Evolutionary conservation across 2,888 invertebrate species (phyloP).

Genomic region (Dioctria linearis): DNA sequence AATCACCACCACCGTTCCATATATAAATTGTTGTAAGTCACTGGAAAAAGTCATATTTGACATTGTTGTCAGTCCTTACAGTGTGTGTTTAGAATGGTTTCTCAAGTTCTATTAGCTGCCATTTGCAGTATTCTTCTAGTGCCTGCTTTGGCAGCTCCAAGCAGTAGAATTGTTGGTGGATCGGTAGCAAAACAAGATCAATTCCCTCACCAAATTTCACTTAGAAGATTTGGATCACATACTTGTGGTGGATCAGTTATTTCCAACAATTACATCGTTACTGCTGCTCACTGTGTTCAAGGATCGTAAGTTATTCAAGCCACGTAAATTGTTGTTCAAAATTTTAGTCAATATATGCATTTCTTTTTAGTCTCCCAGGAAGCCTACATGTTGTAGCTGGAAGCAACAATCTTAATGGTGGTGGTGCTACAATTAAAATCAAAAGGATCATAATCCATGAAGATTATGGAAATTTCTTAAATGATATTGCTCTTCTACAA

Average conservation of each 20-base stretch:
- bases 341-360: background rate
- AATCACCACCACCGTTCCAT: too few relatives aligned
- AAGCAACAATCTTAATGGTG: background rate
- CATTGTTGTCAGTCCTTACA: too few relatives aligned
- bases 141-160: conserved; percentile 9
- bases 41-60: too few relatives aligned
- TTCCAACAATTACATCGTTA: conserved; percentile 70
- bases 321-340: too few relatives aligned
- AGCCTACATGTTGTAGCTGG: conserved; percentile 14
- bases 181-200: conserved; percentile 51
- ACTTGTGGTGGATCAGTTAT: conserved; percentile 73
- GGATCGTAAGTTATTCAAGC: conserved; percentile 58
- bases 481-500: conserved; percentile 56
- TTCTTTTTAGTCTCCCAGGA: background rate
- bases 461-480: conserved; percentile 55
- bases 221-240: conserved; percentile 66
- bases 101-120: conserved; percentile 27
- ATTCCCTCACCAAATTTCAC: conserved; percentile 56
- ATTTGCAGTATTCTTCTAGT: conserved; percentile 29
- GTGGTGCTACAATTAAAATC: conserved; percentile 17
- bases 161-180: conserved; percentile 57
- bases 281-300: conserved; percentile 74
- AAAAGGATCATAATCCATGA: conserved; percentile 53
- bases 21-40: too few relatives aligned
- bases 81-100: background rate